Conservation (phyloP, 2,113 vertebrate genomes). For the Percopsis transmontana region DNA sequence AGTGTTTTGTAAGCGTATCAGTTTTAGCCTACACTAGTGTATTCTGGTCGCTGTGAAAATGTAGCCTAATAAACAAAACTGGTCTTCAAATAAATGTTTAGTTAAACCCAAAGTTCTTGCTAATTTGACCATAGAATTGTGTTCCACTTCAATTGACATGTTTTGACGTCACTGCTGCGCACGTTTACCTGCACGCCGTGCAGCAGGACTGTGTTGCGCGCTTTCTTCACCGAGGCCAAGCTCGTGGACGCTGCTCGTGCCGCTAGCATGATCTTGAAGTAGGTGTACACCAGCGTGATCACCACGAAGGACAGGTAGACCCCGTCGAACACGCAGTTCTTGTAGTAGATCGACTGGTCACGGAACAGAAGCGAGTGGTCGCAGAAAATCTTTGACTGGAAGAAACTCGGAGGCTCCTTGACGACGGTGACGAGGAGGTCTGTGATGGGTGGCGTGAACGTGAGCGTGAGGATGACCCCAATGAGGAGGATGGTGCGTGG, state of each 20-base stretch:
- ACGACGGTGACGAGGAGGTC: conserved; percentile 73
- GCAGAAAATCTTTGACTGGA: conserved; percentile 68
- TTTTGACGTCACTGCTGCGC: neutral
- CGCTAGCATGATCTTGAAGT: conserved; percentile 75
- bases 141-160: neutral
- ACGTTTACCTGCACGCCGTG: conserved; percentile 66
- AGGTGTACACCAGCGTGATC: conserved; percentile 76
- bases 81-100: no score
- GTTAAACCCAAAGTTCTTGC: no score
- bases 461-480: conserved; percentile 56
- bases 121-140: neutral
- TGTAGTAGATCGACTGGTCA: conserved; percentile 71
- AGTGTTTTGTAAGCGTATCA: no score
- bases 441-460: conserved; percentile 56
- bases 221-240: conserved; percentile 63
- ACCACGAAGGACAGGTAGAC: conserved; percentile 75
- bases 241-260: conserved; percentile 68
- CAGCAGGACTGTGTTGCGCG: conserved; percentile 78
- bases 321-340: conserved; percentile 76
- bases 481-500: conserved; percentile 69
- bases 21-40: no score
- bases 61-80: no score
- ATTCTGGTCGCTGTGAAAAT: no score
- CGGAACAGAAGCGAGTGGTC: conserved; percentile 75
- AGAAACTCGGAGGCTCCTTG: conserved; percentile 59